Base-by-base conservation (phyloP, 2,888 invertebrate species). In the Tenthredo amoena region DNA sequence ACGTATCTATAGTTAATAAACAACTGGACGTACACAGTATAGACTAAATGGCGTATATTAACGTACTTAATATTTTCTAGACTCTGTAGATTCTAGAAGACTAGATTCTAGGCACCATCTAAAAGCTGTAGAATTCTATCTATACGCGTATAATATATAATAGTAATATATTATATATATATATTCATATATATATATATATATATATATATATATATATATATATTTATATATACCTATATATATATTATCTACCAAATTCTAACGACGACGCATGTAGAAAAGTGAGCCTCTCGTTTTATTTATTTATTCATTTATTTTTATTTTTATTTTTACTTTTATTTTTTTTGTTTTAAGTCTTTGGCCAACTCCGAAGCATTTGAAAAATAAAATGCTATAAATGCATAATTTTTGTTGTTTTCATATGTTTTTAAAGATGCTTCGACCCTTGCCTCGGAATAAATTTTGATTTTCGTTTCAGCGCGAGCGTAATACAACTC, bases 331-430 rank as follows among this genome's bases (percentile, higher is more conserved):
- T n/a, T 55, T 55, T n/a, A 55, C n/a, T 55, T n/a, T n/a, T 50
- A 18, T 55, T 55, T n/a, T 50, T 55, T n/a, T 55, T 55, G 55
- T 55, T n/a, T 55, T 68, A 68, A 68, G 91, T 92, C 91, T 91
- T 91, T 89, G 92, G 91, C 91, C 92, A 92, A 92, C 92, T 90
- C 90, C 92, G 92, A 93, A 93, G 92, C 92, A 91, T 91, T 90
- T 92, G 91, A 91, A 93, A 93, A 92, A 89, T 90, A 50, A n/a
- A n/a, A 26, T 47, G 76, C 40, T 43, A 12, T n/a, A n/a, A 34
- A 47, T 47, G 47, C 47, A 47, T 15, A 12, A 47, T 47, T 47
- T 47, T 47, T 47, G 12, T 47, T 47, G 12, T 74, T 26, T 91
- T 91, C 86, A 89, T 92, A 91, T 91, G 92, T 92, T 91, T 92